Evolutionary conservation across 2,797 vertebrate genomes (phyloP), one percentile per base, ranked within the genome.

Genomic region (Sebastes oblongus): DNA sequence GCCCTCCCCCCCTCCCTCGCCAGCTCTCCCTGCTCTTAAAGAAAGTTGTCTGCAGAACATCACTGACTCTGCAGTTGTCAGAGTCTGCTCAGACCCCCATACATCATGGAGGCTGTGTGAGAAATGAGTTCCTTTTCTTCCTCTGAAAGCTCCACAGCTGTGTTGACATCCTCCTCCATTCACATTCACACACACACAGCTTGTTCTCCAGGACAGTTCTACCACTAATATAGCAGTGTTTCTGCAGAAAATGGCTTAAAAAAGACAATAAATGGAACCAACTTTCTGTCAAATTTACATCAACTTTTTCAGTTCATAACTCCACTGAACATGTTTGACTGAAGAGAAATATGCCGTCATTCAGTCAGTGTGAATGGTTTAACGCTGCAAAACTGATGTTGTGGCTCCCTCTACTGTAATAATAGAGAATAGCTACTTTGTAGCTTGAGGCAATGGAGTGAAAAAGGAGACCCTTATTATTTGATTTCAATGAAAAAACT

Each of bases 41-140:
- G 46, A 77, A 72, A 69, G 81, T 61, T 56, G 81, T 86, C 93
- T 94, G 93, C 86, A 83, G 86, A 93, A 59, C 82, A 84, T 95
- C 92, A 93, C n/a, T 12, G 72, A 71, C 72, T 80, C 75, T 52
- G 71, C 60, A 77, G 84, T 67, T 89, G 88, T 88, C 92, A 89
- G 61, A 61, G 58, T 76, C 70, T 22, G 73, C 71, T 72, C 66
- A 68, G 34, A 71, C 68, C 75, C 56, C 67, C 86, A 89, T 85
- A 75, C 71, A 88, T 91, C 88, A 92, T 72, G 62, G 69, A 72
- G 55, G 52, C 46, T 74, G 77, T 42, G 70, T 89, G 75, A 84
- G 83, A 86, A 86, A 86, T 70, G 0, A 58, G 56, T 60, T 80
- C 39, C 34, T 73, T 80, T 61, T 77, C 71, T 56, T 78, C 65